Evolutionary conservation across 2,797 vertebrate species (phyloP), one percentile per base, ranked within the genome.

Genomic region (Sitta carolinensis): DNA sequence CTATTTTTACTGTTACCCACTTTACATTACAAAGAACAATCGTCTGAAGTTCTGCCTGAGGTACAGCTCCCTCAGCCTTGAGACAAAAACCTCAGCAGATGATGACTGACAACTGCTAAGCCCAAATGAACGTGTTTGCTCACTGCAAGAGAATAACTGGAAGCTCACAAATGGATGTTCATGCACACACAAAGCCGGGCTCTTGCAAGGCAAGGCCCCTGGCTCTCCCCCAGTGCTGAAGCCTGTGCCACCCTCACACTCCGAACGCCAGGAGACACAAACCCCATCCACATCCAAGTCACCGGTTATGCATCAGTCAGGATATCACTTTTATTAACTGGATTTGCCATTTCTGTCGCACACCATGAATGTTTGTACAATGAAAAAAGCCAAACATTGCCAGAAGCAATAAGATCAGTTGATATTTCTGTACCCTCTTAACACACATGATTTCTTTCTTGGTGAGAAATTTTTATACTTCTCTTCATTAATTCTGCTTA

Each of bases 301-400:
- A 2, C 2, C 0, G 17, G 34, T 89, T 84, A 55, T 93, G 96
- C 97, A 93, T 97, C 97, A 92, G 85, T 97, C 96, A 97, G 96
- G 96, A 84, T 94, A 96, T 59, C 89, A 94, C 97, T 98, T 97
- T 98, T 98, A 98, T 98, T 98, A 94, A 93, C 54, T 67, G 95
- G 85, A 95, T 93, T 97, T 96, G 93, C 95, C 96, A 93, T 80
- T 92, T 84, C 86, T 97, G 97, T 97, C 90, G 80, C 97, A 97
- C 94, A 97, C 91, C 92, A 57, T 96, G 97, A 95, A 91, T 90
- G 94, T 96, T 96, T 94, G 96, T 94, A 98, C 97, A 97, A 77
- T 91, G 97, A 97, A 93, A 93, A 97, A 97, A 96, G 95, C 86
- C 97, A 95, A 95, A 97, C 97, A 88, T 40, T 95, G 96, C 73